A percentile compares a stretch with the other conserved stretches of the same genome.
Evolutionary conservation across 2,113 vertebrate genomes (phyloP).

Genomic region (Anoura caudifer): DNA sequence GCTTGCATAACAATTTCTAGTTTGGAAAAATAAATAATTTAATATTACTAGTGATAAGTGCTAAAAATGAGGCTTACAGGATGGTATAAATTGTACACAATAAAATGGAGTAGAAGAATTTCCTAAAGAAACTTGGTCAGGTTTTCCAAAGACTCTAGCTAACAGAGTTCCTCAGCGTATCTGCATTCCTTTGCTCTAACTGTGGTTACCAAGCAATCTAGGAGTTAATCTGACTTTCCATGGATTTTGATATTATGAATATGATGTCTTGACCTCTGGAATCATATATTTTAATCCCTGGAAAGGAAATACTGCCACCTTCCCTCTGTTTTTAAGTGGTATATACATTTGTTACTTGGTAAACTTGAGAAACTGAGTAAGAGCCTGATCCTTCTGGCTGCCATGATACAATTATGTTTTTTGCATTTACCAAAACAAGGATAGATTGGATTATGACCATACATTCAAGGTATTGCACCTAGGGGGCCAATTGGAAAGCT

Average conservation of each 20-base stretch:
- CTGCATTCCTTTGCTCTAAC: neutral
- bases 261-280: neutral
- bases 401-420: neutral
- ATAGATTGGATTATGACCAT: neutral
- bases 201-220: neutral
- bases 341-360: neutral
- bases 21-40: neutral
- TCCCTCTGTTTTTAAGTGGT: neutral
- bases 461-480: neutral
- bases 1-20: neutral
- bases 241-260: neutral
- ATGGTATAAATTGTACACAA: neutral
- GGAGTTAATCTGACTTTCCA: neutral
- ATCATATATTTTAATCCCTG: neutral
- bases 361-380: neutral
- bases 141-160: neutral
- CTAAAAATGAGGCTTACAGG: neutral
- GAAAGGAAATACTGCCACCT: neutral
- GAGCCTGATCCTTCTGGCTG: neutral
- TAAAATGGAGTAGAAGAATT: neutral
- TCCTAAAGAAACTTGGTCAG: neutral
- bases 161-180: neutral
- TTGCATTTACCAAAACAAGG: neutral
- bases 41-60: neutral
- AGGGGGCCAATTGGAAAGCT: neutral